These are phyloP conservation scores for Anguilla japonica DNA, from an alignment of 2,113 vertebrate genomes.

Conservation along the genomic window DNA sequence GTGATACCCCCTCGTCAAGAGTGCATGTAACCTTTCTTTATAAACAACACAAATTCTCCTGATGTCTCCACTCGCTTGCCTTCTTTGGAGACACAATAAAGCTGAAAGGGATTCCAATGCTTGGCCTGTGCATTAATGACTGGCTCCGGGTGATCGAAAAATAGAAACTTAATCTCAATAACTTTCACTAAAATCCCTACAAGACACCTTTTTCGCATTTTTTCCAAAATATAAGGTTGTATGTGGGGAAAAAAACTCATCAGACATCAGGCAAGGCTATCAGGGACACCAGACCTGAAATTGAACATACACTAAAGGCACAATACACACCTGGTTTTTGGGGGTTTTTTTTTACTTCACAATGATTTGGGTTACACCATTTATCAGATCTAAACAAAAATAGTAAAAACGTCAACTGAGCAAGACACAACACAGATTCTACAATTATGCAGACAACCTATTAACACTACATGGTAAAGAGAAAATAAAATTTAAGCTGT, in stretches of 20 bases:
- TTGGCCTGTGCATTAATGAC: no score
- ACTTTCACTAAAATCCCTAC: no score
- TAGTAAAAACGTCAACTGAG: slow-evolving; percentile 36
- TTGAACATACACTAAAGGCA: slow-evolving; percentile 50
- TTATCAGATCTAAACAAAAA: slow-evolving; percentile 33
- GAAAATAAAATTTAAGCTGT: not conserved
- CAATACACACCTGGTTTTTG: slow-evolving; percentile 26
- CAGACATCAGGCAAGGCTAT: not conserved
- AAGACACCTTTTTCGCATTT: no score
- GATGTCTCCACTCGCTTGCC: no score
- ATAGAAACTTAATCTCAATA: no score
- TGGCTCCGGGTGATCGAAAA: no score
- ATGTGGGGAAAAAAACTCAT: not conserved
- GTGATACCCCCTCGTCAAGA: no score
- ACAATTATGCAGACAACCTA: slow-evolving; percentile 35
- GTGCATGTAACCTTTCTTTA: no score
- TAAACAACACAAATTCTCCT: no score
- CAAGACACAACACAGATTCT: slow-evolving; percentile 38
- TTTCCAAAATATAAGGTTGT: not conserved
- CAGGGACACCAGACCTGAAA: not conserved
- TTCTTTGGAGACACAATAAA: no score
- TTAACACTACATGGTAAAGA: not conserved
- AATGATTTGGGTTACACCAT: slow-evolving; percentile 39
- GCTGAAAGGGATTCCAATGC: no score
- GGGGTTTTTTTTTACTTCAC: slow-evolving; percentile 49